Evolutionary conservation across 2,888 invertebrate genomes (phyloP).

Genomic region (Phragmatobia fuliginosa): DNA sequence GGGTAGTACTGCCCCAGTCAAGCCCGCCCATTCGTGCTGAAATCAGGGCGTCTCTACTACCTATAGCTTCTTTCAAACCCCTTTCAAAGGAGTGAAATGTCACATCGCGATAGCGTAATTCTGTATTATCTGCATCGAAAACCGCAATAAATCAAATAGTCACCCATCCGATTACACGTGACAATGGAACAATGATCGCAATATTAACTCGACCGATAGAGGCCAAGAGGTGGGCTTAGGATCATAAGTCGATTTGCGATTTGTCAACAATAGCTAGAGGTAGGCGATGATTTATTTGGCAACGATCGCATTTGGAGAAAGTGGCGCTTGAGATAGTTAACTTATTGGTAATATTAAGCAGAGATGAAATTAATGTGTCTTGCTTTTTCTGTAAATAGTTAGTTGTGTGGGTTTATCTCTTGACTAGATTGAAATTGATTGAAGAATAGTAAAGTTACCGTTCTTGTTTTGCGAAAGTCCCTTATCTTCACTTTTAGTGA

Average conservation of each 20-base stretch:
- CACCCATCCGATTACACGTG: not conserved
- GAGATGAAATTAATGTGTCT: not conserved
- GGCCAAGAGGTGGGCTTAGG: conserved; percentile 5
- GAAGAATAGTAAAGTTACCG: not conserved
- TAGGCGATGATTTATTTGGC: conserved; percentile 4
- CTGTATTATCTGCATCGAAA: not conserved
- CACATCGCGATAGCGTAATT: not conserved
- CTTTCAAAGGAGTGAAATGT: not conserved
- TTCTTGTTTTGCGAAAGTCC: not conserved
- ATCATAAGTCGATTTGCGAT: not conserved
- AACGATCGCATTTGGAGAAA: conserved; percentile 1
- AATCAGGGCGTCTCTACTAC: too few relatives aligned
- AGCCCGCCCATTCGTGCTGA: too few relatives aligned
- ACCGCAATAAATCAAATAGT: not conserved
- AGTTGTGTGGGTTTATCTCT: not conserved
- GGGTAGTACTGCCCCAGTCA: too few relatives aligned
- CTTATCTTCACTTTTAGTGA: too few relatives aligned
- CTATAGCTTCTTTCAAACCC: not conserved
- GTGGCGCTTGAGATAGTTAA: not conserved
- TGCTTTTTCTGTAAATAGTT: not conserved
- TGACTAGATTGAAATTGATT: not conserved
- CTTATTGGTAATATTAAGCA: not conserved
- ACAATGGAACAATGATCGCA: not conserved
- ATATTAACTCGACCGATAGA: not conserved
- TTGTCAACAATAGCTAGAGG: not conserved